Evolutionary conservation across 2,113 vertebrate species (phyloP).

Genomic region (Columba livia): DNA sequence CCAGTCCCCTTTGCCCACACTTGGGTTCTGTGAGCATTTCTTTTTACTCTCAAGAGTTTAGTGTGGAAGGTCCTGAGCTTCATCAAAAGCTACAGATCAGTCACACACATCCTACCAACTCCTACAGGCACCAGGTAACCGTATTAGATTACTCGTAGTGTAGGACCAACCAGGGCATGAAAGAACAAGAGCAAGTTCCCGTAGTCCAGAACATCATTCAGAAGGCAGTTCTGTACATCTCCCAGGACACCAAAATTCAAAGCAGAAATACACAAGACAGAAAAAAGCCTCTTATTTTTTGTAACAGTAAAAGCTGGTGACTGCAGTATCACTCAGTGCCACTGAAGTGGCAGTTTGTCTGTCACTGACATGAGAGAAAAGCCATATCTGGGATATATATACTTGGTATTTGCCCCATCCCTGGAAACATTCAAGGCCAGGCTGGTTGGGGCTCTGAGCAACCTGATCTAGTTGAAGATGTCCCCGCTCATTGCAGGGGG

Average conservation of each 20-base stretch:
- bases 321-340: neutral
- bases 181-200: neutral
- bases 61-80: neutral
- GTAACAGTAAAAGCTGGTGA: neutral
- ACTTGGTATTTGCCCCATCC: neutral
- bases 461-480: too few relatives aligned
- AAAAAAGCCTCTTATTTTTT: neutral
- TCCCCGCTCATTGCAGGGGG: too few relatives aligned
- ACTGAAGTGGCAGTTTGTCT: neutral
- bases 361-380: neutral
- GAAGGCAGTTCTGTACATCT: neutral
- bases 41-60: neutral
- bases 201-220: neutral
- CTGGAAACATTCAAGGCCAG: too few relatives aligned
- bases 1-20: neutral
- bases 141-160: neutral
- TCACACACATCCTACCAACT: neutral
- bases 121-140: fast-evolving
- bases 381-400: neutral
- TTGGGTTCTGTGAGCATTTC: neutral
- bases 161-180: neutral
- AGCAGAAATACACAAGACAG: neutral
- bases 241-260: neutral
- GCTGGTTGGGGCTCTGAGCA: too few relatives aligned
- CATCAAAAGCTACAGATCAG: neutral